A percentile compares a stretch with the other conserved stretches of the same genome.
Evolutionary conservation across 2,888 invertebrate species (phyloP).

Genomic region (Drosophila paramelanica): DNA sequence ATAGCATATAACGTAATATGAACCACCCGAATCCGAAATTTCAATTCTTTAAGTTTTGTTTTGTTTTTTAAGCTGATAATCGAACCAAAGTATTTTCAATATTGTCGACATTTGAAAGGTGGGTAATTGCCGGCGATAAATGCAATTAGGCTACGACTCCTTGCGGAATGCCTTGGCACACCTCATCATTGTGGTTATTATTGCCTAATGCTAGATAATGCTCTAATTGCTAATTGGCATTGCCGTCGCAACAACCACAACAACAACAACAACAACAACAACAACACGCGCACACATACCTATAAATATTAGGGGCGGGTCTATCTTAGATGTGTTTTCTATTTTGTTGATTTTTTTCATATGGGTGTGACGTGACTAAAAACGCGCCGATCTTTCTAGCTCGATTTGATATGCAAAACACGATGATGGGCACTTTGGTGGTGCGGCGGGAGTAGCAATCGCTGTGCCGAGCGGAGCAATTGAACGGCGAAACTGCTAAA

Average conservation of each 20-base stretch:
- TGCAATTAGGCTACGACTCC: conserved; percentile 16
- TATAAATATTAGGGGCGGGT: conserved; percentile 9
- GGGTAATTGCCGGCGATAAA: conserved; percentile 26
- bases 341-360: conserved; percentile 16
- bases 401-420: conserved; percentile 44
- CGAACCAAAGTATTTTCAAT: neutral
- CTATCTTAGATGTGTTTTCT: conserved; percentile 26
- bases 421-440: conserved; percentile 14
- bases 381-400: conserved; percentile 25
- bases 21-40: no score
- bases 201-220: conserved; percentile 62
- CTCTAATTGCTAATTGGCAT: conserved; percentile 71
- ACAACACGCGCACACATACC: neutral
- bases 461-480: conserved; percentile 10
- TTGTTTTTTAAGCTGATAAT: no score
- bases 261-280: conserved; percentile 3
- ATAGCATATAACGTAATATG: no score
- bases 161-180: conserved; percentile 25
- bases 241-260: conserved; percentile 18
- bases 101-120: conserved; percentile 22
- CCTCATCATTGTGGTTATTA: conserved; percentile 35
- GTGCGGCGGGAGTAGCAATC: neutral
- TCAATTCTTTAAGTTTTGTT: no score
- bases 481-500: conserved; percentile 13
- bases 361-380: conserved; percentile 36